Base-by-base conservation (phyloP, 2,113 vertebrate genomes). In the Lagopus muta region DNA sequence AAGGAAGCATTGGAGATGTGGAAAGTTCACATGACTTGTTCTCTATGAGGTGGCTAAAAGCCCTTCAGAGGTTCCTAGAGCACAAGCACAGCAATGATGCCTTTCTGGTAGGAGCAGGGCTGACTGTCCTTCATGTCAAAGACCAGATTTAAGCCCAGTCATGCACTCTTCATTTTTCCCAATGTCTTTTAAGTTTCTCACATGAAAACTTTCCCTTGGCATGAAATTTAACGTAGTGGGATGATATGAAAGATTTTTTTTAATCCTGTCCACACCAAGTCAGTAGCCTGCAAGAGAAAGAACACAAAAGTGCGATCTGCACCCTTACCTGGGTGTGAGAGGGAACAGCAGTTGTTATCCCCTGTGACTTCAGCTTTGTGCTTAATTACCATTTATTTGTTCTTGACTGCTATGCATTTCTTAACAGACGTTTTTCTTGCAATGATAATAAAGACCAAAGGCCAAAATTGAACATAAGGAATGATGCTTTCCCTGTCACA, bases 1-100 rank as follows among this genome's bases (percentile, higher is more conserved):
- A 45, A 88, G 47, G 8, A 58, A 90, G 88, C 82, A 71, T 82
- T 62, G 42, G 70, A 76, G 77, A 64, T 78, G 78, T 57, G 28
- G 45, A 42, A 96, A 62, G 80, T 89, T 95, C 73, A n/a, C 79
- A 87, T 92, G 87, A 47, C 87, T 97, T 96, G 73, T 94, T 91
- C 52, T 58, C 7, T 28, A 19, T 34, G 43, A 73, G 32, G 36
- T 48, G 58, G 42, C 45, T 77, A 77, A 80, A 79, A 60, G 32
- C 10, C 1, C 38, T 45, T 27, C 3, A 57, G 67, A 52, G 80
- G 8, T 74, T 91, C 57, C 78, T 81, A 71, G 86, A n/a, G 54
- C 38, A 42, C 27, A 72, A 79, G 57, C 52, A 30, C n/a, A 24
- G 27, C 25, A 54, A 50, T n/a, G 22, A 25, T 32, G 1, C 83